Percentiles rank a stretch among this genome's conserved stretches.
phyloP scores from a whole-genome alignment of 1,140 invertebrate genomes.

The Eufriesea mexicana region DNA sequence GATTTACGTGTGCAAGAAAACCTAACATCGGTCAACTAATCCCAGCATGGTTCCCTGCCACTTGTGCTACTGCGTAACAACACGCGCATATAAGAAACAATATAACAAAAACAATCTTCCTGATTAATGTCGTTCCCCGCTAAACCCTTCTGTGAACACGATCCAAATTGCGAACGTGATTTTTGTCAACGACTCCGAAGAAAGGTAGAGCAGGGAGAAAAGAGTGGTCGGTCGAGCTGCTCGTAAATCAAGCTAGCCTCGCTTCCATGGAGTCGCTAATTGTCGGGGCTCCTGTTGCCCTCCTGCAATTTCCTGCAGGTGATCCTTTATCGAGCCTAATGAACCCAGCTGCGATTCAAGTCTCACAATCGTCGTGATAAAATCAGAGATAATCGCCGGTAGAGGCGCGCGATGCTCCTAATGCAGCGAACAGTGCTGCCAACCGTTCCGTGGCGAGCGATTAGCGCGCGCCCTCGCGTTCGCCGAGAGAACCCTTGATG shows the following conservation, averaged over 20 bases:
- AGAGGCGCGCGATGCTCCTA: background rate
- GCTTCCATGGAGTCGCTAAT: conserved; percentile 44
- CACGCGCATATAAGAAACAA: background rate
- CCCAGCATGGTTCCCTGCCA: too few species aligned
- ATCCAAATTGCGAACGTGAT: conserved; percentile 42
- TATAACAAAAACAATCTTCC: background rate
- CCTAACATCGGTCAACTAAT: too few species aligned
- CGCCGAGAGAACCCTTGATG: conserved; percentile 38
- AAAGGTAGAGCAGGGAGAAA: background rate
- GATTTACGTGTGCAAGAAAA: too few species aligned
- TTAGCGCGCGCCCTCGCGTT: background rate
- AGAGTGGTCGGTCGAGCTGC: background rate
- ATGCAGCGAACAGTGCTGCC: background rate
- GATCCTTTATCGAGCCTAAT: conserved; percentile 56
- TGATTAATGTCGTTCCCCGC: background rate
- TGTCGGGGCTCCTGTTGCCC: conserved; percentile 15
- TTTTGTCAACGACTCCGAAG: conserved; percentile 22
- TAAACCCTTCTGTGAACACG: background rate
- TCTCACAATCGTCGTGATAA: conserved; percentile 40
- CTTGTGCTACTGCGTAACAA: too few species aligned
- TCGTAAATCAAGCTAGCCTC: conserved; percentile 45
- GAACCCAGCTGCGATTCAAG: conserved; percentile 46
- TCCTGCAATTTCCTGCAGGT: conserved; percentile 36
- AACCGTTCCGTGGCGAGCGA: background rate
- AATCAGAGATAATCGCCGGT: conserved; percentile 51